Base-by-base conservation (phyloP, 2,888 invertebrate species). In the Oxyscelio sp. region DNA sequence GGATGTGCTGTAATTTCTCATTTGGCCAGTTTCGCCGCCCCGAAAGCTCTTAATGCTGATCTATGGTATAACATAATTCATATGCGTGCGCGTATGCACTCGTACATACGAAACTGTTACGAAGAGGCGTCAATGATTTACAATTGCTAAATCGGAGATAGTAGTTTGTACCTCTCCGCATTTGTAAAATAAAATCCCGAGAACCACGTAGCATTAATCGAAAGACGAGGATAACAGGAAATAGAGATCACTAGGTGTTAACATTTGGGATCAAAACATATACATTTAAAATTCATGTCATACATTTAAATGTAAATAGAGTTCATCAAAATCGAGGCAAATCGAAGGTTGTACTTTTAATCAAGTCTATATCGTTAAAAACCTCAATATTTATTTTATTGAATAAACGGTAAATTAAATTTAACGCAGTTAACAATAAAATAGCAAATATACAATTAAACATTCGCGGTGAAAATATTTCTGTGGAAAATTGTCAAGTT, bases 1-100 rank as follows among this genome's bases (percentile, higher is more conserved):
- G 68, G 74, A 65, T 65, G 73, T 17, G 58, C 73, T 59, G 66
- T 80, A 80, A 81, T 81, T 81, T 74, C 81, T 81, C 81, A 68
- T 81, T 81, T 81, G 61, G 58, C 73, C 31, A 68, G 81, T 71
- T 38, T 66, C 61, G 61, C 45, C 52, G 73, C 52, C 65, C 68
- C 66, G 74, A 81, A 81, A 68, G 61, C 58, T 43, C 59, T 73
- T 80, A 73, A 80, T 73, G 48, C 58, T 80, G 80, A 80, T 80
- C 58, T 59, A 73, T 50, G 48, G 66, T 65, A 24, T 48, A 45
- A 73, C 38, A 73, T 73, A 73, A 80, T 73, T 80, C 73, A 80
- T 66, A 56, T 22, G 59, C 54, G 38, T 56, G 58, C 59, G 34
- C n/a, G 31, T 8, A 34, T 52, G 38, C 65, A 27, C 21, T 48